These are phyloP conservation scores for Canis aureus DNA, from an alignment of 2,113 vertebrate genomes.

Conservation along the genomic window DNA sequence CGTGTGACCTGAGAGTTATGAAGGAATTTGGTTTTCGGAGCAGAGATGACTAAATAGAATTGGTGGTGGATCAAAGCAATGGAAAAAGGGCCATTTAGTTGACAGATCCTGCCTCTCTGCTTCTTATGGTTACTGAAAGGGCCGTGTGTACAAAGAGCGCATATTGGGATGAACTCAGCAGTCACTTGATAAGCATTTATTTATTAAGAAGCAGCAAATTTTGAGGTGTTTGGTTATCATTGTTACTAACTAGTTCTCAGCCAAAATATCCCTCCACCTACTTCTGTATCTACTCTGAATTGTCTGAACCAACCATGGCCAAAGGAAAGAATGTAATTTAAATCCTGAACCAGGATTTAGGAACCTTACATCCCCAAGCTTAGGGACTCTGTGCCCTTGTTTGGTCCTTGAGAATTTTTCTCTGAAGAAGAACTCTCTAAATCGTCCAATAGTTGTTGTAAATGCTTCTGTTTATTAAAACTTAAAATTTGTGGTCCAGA, in stretches of 20 bases:
- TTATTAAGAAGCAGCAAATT: neutral
- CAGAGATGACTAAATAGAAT: constrained; percentile 64
- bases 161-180: neutral
- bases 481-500: neutral
- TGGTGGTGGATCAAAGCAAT: constrained; percentile 56
- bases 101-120: neutral
- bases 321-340: constrained; percentile 27
- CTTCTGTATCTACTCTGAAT: neutral
- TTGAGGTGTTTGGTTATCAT: constrained; percentile 26
- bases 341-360: neutral
- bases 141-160: neutral
- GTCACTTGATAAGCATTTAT: constrained; percentile 17
- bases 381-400: neutral
- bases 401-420: constrained; percentile 22
- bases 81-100: constrained; percentile 12
- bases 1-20: neutral
- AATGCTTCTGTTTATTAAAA: constrained; percentile 33
- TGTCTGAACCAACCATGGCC: neutral
- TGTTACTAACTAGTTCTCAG: neutral
- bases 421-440: constrained; percentile 9
- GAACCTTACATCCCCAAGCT: neutral
- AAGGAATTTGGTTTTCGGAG: constrained; percentile 43
- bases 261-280: neutral
- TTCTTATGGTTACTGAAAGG: neutral
- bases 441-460: neutral